These are phyloP conservation scores for Drosophila birchii DNA, from an alignment of 2,888 invertebrate species.

Conservation along the genomic window DNA sequence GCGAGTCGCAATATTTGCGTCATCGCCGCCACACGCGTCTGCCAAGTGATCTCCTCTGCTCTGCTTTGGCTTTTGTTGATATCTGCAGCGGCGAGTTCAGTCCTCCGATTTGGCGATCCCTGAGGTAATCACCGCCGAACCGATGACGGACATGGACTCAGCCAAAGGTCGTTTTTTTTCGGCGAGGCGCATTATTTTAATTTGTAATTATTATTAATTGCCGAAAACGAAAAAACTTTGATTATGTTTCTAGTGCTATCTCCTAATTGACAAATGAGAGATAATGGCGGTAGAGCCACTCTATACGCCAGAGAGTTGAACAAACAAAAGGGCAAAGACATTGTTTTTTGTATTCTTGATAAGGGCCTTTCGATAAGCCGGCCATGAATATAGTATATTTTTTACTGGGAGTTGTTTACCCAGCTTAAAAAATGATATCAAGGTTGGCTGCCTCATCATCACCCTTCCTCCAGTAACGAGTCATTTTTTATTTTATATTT, in stretches of 20 bases:
- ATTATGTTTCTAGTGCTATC: constrained; percentile 16
- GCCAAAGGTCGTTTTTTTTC: constrained; percentile 11
- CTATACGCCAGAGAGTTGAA: constrained; percentile 1
- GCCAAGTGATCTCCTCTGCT: constrained; percentile 69
- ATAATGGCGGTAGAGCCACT: neutral
- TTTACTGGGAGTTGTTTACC: constrained; percentile 27
- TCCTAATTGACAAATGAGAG: constrained; percentile 18
- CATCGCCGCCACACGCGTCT: constrained; percentile 68
- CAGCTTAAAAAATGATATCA: constrained; percentile 25
- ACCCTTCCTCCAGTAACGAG: constrained; percentile 8
- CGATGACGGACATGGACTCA: constrained; percentile 23
- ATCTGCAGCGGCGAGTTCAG: constrained; percentile 47
- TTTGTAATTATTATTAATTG: constrained; percentile 36
- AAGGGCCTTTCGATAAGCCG: constrained; percentile 58
- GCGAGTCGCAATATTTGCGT: constrained; percentile 67
- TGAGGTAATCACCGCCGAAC: constrained; percentile 12
- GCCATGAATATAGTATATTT: constrained; percentile 5
- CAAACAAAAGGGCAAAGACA: constrained; percentile 27
- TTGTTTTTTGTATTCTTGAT: constrained; percentile 54
- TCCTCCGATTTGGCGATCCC: constrained; percentile 12
- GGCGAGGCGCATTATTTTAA: constrained; percentile 32
- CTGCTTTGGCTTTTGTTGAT: constrained; percentile 50
- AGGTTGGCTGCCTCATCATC: constrained; percentile 50
- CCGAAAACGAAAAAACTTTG: constrained; percentile 5
- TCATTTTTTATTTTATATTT: neutral